A percentile compares a stretch with the other conserved stretches of the same genome.
These are phyloP conservation scores for Hirudo medicinalis DNA, from an alignment of 1,140 invertebrate species.

Conservation along the genomic window DNA sequence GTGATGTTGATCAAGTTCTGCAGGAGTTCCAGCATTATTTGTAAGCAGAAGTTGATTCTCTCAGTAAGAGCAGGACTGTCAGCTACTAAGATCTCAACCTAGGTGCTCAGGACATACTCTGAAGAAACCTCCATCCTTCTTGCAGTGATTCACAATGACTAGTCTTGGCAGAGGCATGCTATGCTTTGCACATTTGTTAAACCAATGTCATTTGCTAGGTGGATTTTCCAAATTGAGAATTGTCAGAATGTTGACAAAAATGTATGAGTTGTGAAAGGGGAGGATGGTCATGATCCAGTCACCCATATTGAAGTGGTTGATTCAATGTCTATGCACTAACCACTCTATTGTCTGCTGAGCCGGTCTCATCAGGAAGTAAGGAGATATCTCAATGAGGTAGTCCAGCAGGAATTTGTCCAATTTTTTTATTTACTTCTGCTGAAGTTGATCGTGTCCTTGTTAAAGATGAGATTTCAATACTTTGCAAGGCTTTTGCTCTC, in stretches of 20 bases:
- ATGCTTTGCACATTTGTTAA: slow-evolving; percentile 56
- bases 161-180: slow-evolving; percentile 56
- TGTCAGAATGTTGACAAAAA: slow-evolving; percentile 69
- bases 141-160: slow-evolving; percentile 58
- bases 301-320: slow-evolving; percentile 73
- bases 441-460: slow-evolving; percentile 53
- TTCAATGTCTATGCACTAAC: slow-evolving; percentile 63
- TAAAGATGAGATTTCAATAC: slow-evolving; percentile 64
- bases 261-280: slow-evolving; percentile 78
- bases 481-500: slow-evolving; percentile 57
- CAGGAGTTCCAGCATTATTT: too few species aligned
- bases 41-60: too few species aligned
- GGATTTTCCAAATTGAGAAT: slow-evolving; percentile 52
- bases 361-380: slow-evolving; percentile 68
- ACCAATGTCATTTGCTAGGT: slow-evolving; percentile 59
- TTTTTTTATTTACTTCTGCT: slow-evolving; percentile 67
- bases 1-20: too few species aligned
- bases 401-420: slow-evolving; percentile 61
- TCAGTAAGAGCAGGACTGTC: too few species aligned
- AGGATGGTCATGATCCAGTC: slow-evolving; percentile 63
- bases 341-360: slow-evolving; percentile 82
- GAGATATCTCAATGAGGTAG: slow-evolving; percentile 66
- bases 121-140: slow-evolving; percentile 54
- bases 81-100: too few species aligned
- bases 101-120: slow-evolving; percentile 31